These are phyloP conservation scores for Cygnus atratus DNA, from an alignment of 2,113 vertebrate species.

Conservation along the genomic window DNA sequence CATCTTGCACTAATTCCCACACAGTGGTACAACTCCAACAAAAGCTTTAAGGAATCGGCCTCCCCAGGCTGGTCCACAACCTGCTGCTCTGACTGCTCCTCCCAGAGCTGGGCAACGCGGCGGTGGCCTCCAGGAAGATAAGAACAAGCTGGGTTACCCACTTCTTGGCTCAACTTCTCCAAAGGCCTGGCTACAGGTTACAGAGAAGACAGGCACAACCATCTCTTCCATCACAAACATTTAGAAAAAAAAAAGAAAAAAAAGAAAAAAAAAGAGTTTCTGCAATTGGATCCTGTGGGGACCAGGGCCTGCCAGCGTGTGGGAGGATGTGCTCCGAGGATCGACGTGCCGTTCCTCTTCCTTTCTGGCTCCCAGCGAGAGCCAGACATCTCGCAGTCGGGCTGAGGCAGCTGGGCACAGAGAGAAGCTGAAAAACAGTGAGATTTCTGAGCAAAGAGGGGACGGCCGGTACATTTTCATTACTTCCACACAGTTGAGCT, in stretches of 20 bases:
- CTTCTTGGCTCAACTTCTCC: background rate
- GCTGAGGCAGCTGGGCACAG: conserved; percentile 63
- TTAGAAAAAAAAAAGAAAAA: background rate
- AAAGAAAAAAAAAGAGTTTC: background rate
- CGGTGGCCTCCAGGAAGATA: background rate
- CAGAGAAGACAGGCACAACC: background rate
- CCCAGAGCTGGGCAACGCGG: fast-evolving
- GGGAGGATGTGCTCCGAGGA: conserved; percentile 29
- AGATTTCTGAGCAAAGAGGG: conserved; percentile 8
- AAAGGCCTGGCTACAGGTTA: fast-evolving
- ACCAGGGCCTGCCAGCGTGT: background rate
- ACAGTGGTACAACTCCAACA: background rate
- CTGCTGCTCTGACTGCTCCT: background rate
- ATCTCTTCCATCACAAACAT: background rate
- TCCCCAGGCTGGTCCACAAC: background rate
- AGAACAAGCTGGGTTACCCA: background rate
- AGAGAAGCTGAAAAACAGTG: background rate
- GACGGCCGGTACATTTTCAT: conserved; percentile 37
- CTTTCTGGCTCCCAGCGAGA: conserved; percentile 41
- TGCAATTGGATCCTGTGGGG: background rate
- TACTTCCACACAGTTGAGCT: background rate
- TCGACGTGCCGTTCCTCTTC: background rate
- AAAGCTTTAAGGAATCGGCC: background rate
- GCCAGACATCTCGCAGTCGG: conserved; percentile 28
- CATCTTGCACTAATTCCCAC: background rate